These are phyloP conservation scores for Cynoglossus semilaevis DNA, from an alignment of 2,113 vertebrate genomes.

Conservation along the genomic window DNA sequence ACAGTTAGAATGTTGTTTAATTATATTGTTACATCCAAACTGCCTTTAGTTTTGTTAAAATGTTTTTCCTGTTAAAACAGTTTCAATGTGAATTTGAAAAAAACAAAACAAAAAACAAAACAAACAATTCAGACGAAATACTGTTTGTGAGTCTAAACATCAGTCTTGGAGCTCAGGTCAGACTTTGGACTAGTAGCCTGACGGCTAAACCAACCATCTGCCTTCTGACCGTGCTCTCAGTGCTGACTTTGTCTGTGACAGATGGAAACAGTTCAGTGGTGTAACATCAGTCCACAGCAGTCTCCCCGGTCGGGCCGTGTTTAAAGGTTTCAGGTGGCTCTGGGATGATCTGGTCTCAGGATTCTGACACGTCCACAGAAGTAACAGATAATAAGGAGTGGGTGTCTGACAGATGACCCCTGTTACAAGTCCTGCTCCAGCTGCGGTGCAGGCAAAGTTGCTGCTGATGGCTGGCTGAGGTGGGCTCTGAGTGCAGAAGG, in stretches of 20 bases:
- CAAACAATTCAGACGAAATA: too few relatives aligned
- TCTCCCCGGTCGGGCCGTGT: conserved; percentile 25
- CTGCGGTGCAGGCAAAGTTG: conserved; percentile 20
- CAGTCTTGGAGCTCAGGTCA: too few relatives aligned
- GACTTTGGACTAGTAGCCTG: too few relatives aligned
- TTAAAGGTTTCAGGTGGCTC: conserved; percentile 44
- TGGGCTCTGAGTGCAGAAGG: conserved; percentile 4
- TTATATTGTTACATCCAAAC: too few relatives aligned
- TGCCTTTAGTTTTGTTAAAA: too few relatives aligned
- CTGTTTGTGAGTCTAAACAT: too few relatives aligned
- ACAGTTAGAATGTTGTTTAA: too few relatives aligned
- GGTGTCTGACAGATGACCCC: conserved; percentile 58
- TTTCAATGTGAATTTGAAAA: too few relatives aligned
- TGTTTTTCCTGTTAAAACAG: background rate
- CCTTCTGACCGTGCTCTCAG: background rate
- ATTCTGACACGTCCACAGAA: conserved; percentile 26
- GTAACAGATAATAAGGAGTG: conserved; percentile 58
- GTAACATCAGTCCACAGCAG: conserved; percentile 22
- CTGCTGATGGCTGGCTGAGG: conserved; percentile 22
- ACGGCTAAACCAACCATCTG: too few relatives aligned
- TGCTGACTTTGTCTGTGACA: background rate
- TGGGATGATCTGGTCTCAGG: conserved; percentile 30
- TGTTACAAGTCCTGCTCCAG: conserved; percentile 29
- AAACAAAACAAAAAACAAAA: too few relatives aligned
- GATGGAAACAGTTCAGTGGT: conserved; percentile 12